Conservation (phyloP, 2,888 invertebrate genomes). For the Drosophila cognata region DNA sequence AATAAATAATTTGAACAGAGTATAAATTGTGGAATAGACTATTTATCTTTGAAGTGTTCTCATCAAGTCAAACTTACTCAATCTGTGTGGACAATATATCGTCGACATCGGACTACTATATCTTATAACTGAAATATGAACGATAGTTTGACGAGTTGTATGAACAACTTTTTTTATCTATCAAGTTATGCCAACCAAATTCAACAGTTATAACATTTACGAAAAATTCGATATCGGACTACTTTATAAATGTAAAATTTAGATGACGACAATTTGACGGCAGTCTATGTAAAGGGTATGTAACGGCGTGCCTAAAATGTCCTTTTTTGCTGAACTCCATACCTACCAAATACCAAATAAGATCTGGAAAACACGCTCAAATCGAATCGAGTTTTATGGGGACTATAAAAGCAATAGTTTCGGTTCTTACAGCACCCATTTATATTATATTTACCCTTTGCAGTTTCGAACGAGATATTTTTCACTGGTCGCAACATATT, state of each 20-base stretch:
- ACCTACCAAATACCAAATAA: neutral
- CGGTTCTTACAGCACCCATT: neutral
- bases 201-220: neutral
- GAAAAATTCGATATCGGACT: neutral
- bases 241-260: neutral
- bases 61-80: neutral
- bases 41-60: neutral
- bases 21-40: neutral
- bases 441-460: slow-evolving; percentile 2
- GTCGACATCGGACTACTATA: neutral
- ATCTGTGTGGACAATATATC: neutral
- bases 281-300: neutral
- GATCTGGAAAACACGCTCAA: neutral
- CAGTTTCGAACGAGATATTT: slow-evolving; percentile 84
- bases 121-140: neutral
- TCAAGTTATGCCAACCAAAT: neutral
- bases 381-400: slow-evolving; percentile 1
- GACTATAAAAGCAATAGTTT: neutral
- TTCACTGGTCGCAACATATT: slow-evolving; percentile 84
- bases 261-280: neutral
- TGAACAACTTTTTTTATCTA: neutral
- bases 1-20: neutral
- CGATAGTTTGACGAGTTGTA: neutral
- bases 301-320: neutral
- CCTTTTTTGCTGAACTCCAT: neutral